Evolutionary conservation across 2,888 invertebrate species (phyloP).

Genomic region (Synergus gifuensis): DNA sequence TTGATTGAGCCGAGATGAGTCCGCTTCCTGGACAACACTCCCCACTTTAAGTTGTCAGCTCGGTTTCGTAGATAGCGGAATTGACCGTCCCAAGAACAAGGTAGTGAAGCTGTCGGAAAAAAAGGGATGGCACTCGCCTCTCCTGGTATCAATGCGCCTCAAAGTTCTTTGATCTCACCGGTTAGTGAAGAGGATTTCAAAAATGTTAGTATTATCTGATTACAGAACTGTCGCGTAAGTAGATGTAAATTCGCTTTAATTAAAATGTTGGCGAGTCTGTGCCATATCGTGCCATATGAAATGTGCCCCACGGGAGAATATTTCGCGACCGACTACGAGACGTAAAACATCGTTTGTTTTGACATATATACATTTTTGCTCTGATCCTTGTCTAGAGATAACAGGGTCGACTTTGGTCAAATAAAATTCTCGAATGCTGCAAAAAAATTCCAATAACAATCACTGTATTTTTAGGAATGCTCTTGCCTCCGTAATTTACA

Average conservation of each 20-base stretch:
- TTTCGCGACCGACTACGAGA: not conserved
- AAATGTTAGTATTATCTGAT: conserved; percentile 61
- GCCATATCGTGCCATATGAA: not conserved
- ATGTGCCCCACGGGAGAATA: conserved; percentile 23
- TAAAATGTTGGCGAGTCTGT: conserved; percentile 52
- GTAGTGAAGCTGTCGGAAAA: conserved; percentile 71
- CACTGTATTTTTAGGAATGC: not conserved
- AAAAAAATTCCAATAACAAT: not conserved
- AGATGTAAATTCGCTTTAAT: conserved; percentile 57
- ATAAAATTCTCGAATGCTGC: not conserved
- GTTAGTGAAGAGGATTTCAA: conserved; percentile 59
- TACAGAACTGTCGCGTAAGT: conserved; percentile 61
- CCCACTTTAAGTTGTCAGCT: conserved; percentile 67
- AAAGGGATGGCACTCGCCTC: conserved; percentile 64
- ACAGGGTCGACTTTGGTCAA: not conserved
- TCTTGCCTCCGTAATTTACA: no score
- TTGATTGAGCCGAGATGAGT: conserved; percentile 66
- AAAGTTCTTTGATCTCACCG: conserved; percentile 66
- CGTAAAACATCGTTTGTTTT: conserved; percentile 37
- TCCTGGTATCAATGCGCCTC: conserved; percentile 64
- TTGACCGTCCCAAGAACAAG: conserved; percentile 54
- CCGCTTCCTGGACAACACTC: conserved; percentile 69
- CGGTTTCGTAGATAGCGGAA: conserved; percentile 66
- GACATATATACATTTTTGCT: conserved; percentile 24
- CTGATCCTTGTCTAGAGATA: conserved; percentile 23